A percentile compares a stretch with the other conserved stretches of the same genome.
These are phyloP conservation scores for Clamator glandarius DNA, from an alignment of 2,797 vertebrate genomes.

Conservation along the genomic window DNA sequence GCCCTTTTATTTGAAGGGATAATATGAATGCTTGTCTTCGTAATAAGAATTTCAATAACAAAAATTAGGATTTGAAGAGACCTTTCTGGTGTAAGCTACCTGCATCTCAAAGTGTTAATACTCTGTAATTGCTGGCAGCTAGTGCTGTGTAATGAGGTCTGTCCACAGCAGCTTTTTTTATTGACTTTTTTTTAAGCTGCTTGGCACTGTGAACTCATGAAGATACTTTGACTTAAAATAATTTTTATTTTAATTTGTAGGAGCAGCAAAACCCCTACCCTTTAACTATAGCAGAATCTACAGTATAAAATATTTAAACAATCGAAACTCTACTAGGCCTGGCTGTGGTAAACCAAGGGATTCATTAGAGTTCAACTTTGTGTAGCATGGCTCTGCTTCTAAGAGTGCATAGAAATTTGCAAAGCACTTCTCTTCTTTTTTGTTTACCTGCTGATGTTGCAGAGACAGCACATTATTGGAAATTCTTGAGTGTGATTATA, in stretches of 20 bases:
- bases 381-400: background rate
- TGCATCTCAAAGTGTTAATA: background rate
- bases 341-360: background rate
- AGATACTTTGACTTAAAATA: background rate
- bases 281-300: background rate
- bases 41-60: background rate
- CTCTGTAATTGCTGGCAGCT: background rate
- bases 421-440: background rate
- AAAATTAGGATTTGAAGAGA: background rate
- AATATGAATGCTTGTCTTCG: background rate
- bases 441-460: constrained; percentile 42
- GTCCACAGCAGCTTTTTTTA: background rate
- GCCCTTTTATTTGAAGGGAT: background rate
- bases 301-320: background rate
- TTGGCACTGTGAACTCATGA: background rate
- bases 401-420: background rate
- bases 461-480: constrained; percentile 17
- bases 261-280: background rate
- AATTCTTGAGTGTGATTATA: background rate
- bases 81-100: background rate
- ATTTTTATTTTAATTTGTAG: background rate
- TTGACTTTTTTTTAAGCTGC: background rate
- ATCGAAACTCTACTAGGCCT: background rate
- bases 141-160: background rate
- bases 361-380: constrained; percentile 28